Percentiles rank a stretch among this genome's conserved stretches.
Evolutionary conservation across 2,888 invertebrate genomes (phyloP).

Genomic region (Aspidiotus rigidus): DNA sequence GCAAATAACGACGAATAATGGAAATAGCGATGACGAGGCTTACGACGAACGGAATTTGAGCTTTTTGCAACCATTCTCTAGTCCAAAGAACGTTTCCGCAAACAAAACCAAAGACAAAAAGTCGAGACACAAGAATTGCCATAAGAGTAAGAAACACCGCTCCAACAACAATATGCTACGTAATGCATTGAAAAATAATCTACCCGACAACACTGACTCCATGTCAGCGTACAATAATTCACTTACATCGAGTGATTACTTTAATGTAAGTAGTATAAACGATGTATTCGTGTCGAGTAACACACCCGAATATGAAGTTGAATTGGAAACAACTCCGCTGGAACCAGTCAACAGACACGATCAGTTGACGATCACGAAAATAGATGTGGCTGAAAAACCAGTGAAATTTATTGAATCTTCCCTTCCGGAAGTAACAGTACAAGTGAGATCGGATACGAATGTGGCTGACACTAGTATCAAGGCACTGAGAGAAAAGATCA

Average conservation of each 20-base stretch:
- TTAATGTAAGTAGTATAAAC: constrained; percentile 16
- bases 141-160: constrained; percentile 20
- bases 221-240: constrained; percentile 16
- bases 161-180: background rate
- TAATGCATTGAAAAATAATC: background rate
- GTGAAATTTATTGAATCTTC: background rate
- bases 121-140: constrained; percentile 20
- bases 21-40: background rate
- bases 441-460: constrained; percentile 6
- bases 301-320: constrained; percentile 25
- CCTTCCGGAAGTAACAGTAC: constrained; percentile 14
- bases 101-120: constrained; percentile 15
- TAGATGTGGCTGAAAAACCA: background rate
- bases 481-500: background rate
- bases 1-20: background rate
- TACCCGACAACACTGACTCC: background rate
- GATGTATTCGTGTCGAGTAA: constrained; percentile 21
- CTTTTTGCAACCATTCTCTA: constrained; percentile 11
- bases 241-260: constrained; percentile 11
- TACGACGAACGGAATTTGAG: background rate
- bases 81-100: background rate
- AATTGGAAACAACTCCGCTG: constrained; percentile 19
- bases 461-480: constrained; percentile 3
- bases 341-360: constrained; percentile 15
- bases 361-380: constrained; percentile 22